These are phyloP conservation scores for Mormyrops attenuatus DNA, from an alignment of 2,797 vertebrate genomes.

Conservation along the genomic window DNA sequence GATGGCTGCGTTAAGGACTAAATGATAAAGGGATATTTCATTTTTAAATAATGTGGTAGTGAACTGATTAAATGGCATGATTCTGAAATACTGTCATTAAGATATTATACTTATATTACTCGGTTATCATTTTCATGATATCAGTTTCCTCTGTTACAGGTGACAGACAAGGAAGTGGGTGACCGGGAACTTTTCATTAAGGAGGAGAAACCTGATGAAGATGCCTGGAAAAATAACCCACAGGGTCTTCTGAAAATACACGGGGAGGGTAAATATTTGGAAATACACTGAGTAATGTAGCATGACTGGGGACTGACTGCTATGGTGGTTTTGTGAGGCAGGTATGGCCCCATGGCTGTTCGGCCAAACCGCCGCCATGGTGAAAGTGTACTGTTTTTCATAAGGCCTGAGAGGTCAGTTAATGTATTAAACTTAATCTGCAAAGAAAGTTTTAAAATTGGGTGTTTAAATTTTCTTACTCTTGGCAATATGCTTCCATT, in stretches of 20 bases:
- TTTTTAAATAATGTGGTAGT: neutral
- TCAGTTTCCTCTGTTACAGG: slow-evolving; percentile 9
- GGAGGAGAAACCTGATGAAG: slow-evolving; percentile 21
- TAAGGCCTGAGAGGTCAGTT: neutral
- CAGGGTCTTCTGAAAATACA: neutral
- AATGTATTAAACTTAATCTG: neutral
- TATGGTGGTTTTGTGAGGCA: neutral
- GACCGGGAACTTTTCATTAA: slow-evolving; percentile 14
- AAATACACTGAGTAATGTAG: neutral
- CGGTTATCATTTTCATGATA: neutral
- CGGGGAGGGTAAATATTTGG: slow-evolving; percentile 6
- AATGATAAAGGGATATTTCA: neutral
- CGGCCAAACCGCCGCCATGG: neutral
- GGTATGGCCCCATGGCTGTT: neutral
- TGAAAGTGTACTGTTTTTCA: neutral
- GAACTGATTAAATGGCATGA: neutral
- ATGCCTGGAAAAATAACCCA: slow-evolving; percentile 12
- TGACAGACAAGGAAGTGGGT: neutral
- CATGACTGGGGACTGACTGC: neutral
- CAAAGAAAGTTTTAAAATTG: neutral
- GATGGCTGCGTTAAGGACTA: neutral
- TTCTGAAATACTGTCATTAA: neutral
- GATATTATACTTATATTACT: neutral
- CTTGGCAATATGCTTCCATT: neutral
- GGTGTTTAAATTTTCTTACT: neutral